Base-by-base conservation (phyloP, 2,113 vertebrate species). In the Taurulus bubalis region DNA sequence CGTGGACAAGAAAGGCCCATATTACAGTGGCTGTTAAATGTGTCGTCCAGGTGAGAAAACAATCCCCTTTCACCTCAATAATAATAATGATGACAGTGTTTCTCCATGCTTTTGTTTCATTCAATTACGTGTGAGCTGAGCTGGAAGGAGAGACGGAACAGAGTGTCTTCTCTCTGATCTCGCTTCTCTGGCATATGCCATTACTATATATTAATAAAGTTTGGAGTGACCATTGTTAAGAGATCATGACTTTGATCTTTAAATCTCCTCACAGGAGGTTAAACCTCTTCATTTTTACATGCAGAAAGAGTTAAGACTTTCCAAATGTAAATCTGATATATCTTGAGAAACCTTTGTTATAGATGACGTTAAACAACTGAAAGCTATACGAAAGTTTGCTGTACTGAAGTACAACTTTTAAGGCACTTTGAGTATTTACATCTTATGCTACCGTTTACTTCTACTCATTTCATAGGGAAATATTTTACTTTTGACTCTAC, bases 31-130 rank as follows among this genome's bases (percentile, higher is more conserved):
- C 55, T 86, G 91, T 71, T 90, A 89, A 90, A 93, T 79, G 88
- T 87, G 87, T 90, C 85, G 60, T 66, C 66, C 78, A 85, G 92
- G 93, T 83, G 93, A 93, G 85, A 88, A 92, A 73, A 81, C 11
- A 14, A 28, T 49, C 85, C 74, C 81, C 84, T 91, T 91, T 93
- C 89, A 93, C 71, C 71, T 82, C 70, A 77, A 30, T 69, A 68
- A 85, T 91, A 89, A 92, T 93, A 84, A 94, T 94, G 77, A 90
- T 90, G 87, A 92, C 74, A 59, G 79, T 85, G 92, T 91, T 93
- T 86, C 89, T 87, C 4, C 69, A 69, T 51, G 80, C 86, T 84
- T 89, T 94, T 93, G 92, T 93, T 64, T 77, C 73, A 12, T 77
- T 89, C 85, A 88, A 89, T 93, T 78, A 90, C 12, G 79, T 87